A percentile compares a stretch with the other conserved stretches of the same genome.
These are phyloP conservation scores for Drepana arcuata DNA, from an alignment of 1,140 invertebrate genomes.

Conservation along the genomic window DNA sequence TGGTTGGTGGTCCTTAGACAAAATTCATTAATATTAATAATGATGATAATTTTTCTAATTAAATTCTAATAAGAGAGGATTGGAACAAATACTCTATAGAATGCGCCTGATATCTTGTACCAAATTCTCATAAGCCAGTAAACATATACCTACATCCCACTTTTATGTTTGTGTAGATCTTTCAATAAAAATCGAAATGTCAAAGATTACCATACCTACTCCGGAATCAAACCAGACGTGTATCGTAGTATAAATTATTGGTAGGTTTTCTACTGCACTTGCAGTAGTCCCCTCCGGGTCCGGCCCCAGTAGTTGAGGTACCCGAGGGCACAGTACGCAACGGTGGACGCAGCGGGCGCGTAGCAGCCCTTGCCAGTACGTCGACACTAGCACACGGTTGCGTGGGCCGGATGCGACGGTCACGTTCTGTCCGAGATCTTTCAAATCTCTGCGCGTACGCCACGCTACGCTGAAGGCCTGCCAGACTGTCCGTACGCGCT, in stretches of 20 bases:
- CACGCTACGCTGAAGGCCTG: conserved; percentile 36
- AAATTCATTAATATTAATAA: too few relatives aligned
- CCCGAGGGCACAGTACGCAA: conserved; percentile 21
- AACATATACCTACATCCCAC: too few relatives aligned
- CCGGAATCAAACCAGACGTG: conserved; percentile 30
- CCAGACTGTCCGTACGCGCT: conserved; percentile 47
- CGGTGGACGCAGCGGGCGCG: conserved; percentile 27
- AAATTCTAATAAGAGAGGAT: too few relatives aligned
- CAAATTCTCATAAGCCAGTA: too few relatives aligned
- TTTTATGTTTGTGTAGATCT: too few relatives aligned
- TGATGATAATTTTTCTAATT: too few relatives aligned
- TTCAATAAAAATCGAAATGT: too few relatives aligned
- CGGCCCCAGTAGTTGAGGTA: conserved; percentile 4
- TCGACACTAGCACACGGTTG: conserved; percentile 31
- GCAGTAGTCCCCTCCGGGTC: too few relatives aligned
- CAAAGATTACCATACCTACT: too few relatives aligned
- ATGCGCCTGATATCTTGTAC: too few relatives aligned
- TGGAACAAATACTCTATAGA: too few relatives aligned
- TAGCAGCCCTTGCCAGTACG: conserved; percentile 22
- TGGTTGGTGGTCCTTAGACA: too few relatives aligned
- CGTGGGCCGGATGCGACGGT: conserved; percentile 24
- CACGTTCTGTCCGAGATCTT: conserved; percentile 25
- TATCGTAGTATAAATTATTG: conserved; percentile 37
- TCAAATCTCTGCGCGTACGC: conserved; percentile 37
- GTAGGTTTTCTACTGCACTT: conserved; percentile 24